Percentiles rank a stretch among this genome's conserved stretches.
These are phyloP conservation scores for Philereme vetulata DNA, from an alignment of 2,888 invertebrate species.

Conservation along the genomic window DNA sequence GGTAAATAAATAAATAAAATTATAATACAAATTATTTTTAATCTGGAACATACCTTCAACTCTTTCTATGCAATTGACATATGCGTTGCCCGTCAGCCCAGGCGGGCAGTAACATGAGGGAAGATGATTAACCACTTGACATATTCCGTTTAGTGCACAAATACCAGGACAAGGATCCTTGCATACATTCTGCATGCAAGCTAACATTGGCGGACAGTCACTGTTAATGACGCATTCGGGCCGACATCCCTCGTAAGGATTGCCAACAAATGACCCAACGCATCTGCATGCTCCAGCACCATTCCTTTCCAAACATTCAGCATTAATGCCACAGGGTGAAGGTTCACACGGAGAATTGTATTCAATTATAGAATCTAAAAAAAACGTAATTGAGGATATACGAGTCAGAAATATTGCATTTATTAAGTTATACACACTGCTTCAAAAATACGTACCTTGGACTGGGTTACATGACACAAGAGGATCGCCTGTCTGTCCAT, in stretches of 20 bases:
- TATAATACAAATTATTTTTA: neutral
- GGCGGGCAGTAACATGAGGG: conserved; percentile 88
- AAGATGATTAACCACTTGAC: conserved; percentile 89
- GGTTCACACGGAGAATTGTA: conserved; percentile 86
- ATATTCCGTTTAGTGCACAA: conserved; percentile 89
- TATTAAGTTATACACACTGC: neutral
- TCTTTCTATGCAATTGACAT: conserved; percentile 83
- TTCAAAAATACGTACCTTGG: conserved; percentile 57
- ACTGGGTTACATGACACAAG: conserved; percentile 73
- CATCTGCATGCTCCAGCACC: conserved; percentile 89
- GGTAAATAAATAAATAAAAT: neutral
- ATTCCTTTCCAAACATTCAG: conserved; percentile 86
- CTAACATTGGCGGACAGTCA: conserved; percentile 89
- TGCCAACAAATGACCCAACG: conserved; percentile 81
- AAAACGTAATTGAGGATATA: neutral
- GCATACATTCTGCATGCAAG: conserved; percentile 90
- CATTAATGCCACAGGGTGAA: conserved; percentile 87
- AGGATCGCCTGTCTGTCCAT: conserved; percentile 87
- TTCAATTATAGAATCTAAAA: conserved; percentile 68
- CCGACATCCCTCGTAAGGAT: conserved; percentile 86
- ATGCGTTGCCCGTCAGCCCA: conserved; percentile 89
- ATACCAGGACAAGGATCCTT: conserved; percentile 91
- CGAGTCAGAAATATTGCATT: neutral
- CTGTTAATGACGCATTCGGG: conserved; percentile 92
- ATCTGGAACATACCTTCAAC: conserved; percentile 58